These are phyloP conservation scores for Bos indicus DNA, from an alignment of 2,113 vertebrate genomes.

Conservation along the genomic window DNA sequence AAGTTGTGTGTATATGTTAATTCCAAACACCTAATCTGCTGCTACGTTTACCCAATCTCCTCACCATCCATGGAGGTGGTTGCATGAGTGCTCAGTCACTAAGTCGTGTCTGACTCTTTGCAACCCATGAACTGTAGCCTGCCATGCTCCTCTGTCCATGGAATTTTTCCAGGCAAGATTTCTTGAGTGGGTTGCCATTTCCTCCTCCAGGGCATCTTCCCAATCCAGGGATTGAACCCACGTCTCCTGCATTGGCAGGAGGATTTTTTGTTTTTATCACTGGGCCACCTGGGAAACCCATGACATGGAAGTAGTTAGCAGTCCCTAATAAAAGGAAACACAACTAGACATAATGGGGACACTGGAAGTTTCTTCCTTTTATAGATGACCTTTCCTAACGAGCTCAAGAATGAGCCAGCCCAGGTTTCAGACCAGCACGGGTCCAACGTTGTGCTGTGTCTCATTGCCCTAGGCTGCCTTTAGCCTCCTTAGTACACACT, in stretches of 20 bases:
- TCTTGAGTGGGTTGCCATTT: neutral
- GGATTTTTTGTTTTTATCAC: neutral
- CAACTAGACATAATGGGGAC: neutral
- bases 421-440: neutral
- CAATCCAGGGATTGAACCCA: neutral
- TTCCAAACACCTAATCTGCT: neutral
- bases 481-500: neutral
- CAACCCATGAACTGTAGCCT: neutral
- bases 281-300: neutral
- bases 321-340: neutral
- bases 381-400: neutral
- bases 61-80: neutral
- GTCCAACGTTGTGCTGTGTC: neutral
- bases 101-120: neutral
- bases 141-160: neutral
- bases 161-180: neutral
- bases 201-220: neutral
- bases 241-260: neutral
- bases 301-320: neutral
- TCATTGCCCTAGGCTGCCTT: neutral
- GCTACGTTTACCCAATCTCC: neutral
- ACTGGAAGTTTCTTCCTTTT: neutral
- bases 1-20: neutral
- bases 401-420: neutral
- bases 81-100: rapidly evolving